Percentiles rank a stretch among this genome's conserved stretches.
Conservation (phyloP, 1,140 invertebrate species). For the Brachionus angularis region DNA sequence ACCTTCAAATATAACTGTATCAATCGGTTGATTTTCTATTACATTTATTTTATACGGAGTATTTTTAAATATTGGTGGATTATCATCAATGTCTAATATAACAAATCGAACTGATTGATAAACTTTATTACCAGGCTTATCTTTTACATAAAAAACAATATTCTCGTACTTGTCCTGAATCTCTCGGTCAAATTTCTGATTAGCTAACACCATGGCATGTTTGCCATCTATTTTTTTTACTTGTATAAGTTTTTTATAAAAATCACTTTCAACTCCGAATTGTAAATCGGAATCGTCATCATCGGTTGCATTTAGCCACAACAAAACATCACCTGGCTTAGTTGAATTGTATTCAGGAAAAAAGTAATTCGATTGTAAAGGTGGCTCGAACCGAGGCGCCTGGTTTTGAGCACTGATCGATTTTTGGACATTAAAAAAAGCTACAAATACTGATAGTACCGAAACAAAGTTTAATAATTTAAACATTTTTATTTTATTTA, state of each 20-base stretch:
- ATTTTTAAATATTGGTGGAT: constrained; percentile 31
- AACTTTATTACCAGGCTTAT: constrained; percentile 38
- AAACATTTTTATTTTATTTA: too few species aligned
- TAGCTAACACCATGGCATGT: constrained; percentile 24
- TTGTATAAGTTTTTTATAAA: not conserved
- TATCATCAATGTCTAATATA: constrained; percentile 39
- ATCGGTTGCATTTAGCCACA: constrained; percentile 39
- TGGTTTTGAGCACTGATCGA: constrained; percentile 39
- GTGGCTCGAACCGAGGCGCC: constrained; percentile 27
- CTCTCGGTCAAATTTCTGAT: constrained; percentile 29
- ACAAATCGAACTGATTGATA: constrained; percentile 41
- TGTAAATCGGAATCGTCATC: not conserved
- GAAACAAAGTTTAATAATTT: too few species aligned
- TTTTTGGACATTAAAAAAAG: not conserved
- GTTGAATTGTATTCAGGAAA: constrained; percentile 37
- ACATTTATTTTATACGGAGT: constrained; percentile 28
- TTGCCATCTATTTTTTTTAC: constrained; percentile 24
- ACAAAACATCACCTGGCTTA: constrained; percentile 34
- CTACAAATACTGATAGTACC: not conserved
- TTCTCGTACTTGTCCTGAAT: constrained; percentile 37
- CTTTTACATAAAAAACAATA: constrained; percentile 43
- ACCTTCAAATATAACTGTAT: constrained; percentile 3
- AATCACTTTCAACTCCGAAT: constrained; percentile 21
- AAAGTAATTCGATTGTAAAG: constrained; percentile 28
- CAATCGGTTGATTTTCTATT: constrained; percentile 6